phyloP scores from a whole-genome alignment of 2,888 invertebrate species.

The Belgica antarctica region DNA sequence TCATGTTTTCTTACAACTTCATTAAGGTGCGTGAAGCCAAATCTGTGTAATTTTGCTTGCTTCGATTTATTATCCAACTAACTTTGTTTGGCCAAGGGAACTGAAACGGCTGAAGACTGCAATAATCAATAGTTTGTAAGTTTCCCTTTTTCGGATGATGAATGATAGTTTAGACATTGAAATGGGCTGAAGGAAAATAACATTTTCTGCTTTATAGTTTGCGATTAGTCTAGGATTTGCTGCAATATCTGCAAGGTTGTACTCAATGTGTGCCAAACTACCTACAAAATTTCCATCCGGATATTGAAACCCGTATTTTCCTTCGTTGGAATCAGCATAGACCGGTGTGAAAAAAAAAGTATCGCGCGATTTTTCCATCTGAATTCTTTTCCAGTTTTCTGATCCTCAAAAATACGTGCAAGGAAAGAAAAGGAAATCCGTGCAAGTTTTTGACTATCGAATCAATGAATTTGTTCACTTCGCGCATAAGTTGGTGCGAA shows the following conservation, averaged over 20 bases:
- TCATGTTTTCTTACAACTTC: not conserved
- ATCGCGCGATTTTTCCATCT: not conserved
- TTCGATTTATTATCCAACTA: not conserved
- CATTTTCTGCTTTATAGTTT: slow-evolving; percentile 19
- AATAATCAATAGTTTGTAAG: not conserved
- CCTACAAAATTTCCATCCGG: slow-evolving; percentile 18
- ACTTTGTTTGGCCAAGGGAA: too few relatives aligned
- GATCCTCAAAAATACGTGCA: too few relatives aligned
- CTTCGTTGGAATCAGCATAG: slow-evolving; percentile 3
- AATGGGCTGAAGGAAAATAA: slow-evolving; percentile 26
- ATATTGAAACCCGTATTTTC: slow-evolving; percentile 22
- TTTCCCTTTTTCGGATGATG: slow-evolving; percentile 1
- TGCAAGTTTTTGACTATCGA: too few relatives aligned
- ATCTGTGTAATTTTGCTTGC: not conserved
- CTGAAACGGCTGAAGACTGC: too few relatives aligned
- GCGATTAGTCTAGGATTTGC: slow-evolving; percentile 32
- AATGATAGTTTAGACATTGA: slow-evolving; percentile 12
- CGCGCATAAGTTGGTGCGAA: too few relatives aligned
- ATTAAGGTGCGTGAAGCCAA: not conserved
- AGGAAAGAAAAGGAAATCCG: too few relatives aligned
- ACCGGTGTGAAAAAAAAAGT: not conserved
- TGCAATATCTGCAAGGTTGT: not conserved
- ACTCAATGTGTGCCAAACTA: slow-evolving; percentile 2
- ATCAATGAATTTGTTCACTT: too few relatives aligned
- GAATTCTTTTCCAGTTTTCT: too few relatives aligned